Evolutionary conservation across 2,113 vertebrate species (phyloP), one percentile per base, ranked within the genome.

Genomic region (Epinephelus lanceolatus): DNA sequence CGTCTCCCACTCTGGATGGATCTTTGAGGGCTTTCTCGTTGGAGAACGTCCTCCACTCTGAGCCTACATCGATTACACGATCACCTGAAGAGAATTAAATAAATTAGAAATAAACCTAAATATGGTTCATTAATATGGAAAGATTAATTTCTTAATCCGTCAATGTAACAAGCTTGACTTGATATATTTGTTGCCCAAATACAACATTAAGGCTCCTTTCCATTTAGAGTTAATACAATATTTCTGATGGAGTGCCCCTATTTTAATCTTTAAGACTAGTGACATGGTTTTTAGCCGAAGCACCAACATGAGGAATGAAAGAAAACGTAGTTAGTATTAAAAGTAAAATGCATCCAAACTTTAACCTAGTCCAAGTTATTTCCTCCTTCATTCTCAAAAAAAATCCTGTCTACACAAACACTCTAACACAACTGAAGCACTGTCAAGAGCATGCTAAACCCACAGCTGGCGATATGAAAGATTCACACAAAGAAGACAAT

Each of bases 21-120:
- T 99, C 99, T 96, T 99, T 99, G 23, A 97, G 97, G 83, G 98
- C 98, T 96, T 99, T 99, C 94, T 99, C 98, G 57, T 99, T 99
- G 86, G 98, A 98, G 94, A 99, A 99, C 10, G 98, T 99, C 93
- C 98, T 97, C 98, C 98, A 99, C 86, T 99, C 98, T 0, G 98
- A 99, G 25, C 98, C 98, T 2, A 99, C 98, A 0, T 99, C 98
- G 0, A 99, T 99, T 60, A 99, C 98, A 5, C 98, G 96, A 88
- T 99, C 98, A 92, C 98, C 98, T 99, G 93, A 57, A 60, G 71
- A 67, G 30, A 78, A 78, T 71, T 4, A 47, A 57, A 66, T 47
- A 6, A 18, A 45, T 17, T 30, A 21, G 13, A 63, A 52, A 14
- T 17, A 53, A 71, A 72, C 37, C 3, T 19, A 27, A 71, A 61